Percentiles rank a stretch among this genome's conserved stretches.
Conservation (phyloP, 1,140 invertebrate genomes). For the Cyphomyrmex costatus region DNA sequence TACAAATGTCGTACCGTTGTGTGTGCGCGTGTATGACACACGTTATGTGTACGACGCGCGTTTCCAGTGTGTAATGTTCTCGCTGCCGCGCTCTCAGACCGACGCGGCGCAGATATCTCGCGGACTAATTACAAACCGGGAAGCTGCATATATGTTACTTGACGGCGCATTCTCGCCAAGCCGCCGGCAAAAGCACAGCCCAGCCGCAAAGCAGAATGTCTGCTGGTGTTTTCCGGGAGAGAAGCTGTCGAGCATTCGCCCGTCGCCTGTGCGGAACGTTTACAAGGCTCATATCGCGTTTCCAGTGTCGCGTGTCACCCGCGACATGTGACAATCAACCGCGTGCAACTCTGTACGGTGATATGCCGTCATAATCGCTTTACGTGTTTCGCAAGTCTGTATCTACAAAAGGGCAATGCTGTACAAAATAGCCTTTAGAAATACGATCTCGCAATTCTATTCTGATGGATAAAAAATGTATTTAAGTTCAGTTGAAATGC, state of each 20-base stretch:
- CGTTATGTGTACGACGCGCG: neutral
- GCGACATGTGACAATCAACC: conserved; percentile 51
- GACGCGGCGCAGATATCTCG: conserved; percentile 55
- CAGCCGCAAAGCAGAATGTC: conserved; percentile 54
- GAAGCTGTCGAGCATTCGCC: conserved; percentile 38
- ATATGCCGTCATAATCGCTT: conserved; percentile 48
- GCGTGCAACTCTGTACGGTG: conserved; percentile 1
- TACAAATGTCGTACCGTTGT: neutral
- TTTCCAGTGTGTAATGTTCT: neutral
- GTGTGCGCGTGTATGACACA: neutral
- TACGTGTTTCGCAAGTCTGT: neutral
- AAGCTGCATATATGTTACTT: conserved; percentile 46
- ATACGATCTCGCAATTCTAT: neutral
- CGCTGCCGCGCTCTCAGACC: conserved; percentile 32
- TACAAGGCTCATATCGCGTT: conserved; percentile 58
- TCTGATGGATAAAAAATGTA: neutral
- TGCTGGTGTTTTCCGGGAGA: conserved; percentile 51
- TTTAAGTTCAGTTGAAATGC: neutral
- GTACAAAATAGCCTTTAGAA: neutral
- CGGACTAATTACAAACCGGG: conserved; percentile 54
- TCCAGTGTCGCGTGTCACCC: conserved; percentile 13
- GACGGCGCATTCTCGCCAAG: conserved; percentile 34
- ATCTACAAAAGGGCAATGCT: neutral
- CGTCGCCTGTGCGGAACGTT: conserved; percentile 33
- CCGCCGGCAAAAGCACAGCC: conserved; percentile 48